Base-by-base conservation (phyloP, 2,797 vertebrate species). In the Anniella stebbinsi region DNA sequence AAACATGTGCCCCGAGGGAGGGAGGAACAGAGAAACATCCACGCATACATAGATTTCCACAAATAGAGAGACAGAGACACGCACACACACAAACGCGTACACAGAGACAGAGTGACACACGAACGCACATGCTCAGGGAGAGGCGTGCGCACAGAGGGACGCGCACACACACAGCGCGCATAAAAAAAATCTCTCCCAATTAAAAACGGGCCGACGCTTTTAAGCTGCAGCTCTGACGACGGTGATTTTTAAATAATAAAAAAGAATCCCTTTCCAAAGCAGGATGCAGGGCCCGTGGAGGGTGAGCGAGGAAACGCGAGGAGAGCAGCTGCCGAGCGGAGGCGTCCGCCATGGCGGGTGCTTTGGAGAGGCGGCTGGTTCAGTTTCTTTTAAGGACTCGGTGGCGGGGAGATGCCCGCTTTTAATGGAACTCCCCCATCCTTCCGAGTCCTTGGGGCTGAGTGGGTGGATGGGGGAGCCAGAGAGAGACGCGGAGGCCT, bases 251-350 rank as follows among this genome's bases (percentile, higher is more conserved):
- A n/a, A n/a, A n/a, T n/a, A n/a, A n/a, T n/a, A n/a, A n/a, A n/a
- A n/a, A n/a, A n/a, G n/a, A 13, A 57, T 57, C 54, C 12, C 11
- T 15, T 57, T 57, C 11, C 1, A 36, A 66, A 66, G 18, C 17
- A 4, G 7, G 67, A 30, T 10, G 25, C 67, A 69, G 67, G 67
- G 25, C 67, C 60, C 23, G 60, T 23, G 84, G 33, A 7, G 12
- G n/a, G n/a, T 84, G 2, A 67, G 1, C 9, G 0, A 0, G 0
- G 73, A 4, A 38, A 88, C 10, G 1, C n/a, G 23, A 1, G 0
- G 7, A 38, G 0, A 7, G 72, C 51, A 0, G 0, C 0, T 1
- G 0, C 0, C 2, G 54, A 81, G 80, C 7, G 3, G 48, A 48
- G 72, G 38, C 25, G 45, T 36, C 13, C 48, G 75, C 57, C 38